phyloP scores from a whole-genome alignment of 2,888 invertebrate genomes.

The Epinotia ramella region DNA sequence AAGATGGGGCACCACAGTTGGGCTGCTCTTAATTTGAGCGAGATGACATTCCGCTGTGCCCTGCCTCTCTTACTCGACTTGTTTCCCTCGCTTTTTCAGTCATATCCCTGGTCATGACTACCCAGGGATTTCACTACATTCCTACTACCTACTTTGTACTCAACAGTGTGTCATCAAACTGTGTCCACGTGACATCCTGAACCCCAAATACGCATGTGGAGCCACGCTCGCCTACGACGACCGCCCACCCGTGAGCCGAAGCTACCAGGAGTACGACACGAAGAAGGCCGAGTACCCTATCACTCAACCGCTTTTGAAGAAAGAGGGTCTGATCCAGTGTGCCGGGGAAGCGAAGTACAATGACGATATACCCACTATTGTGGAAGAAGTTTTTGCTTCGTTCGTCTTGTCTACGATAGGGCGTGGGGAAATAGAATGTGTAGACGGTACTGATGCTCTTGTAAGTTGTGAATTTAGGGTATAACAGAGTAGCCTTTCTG shows the following conservation, averaged over 20 bases:
- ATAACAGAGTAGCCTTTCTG: no score
- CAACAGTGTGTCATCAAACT: slow-evolving; percentile 71
- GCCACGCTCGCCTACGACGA: slow-evolving; percentile 58
- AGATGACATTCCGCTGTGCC: no score
- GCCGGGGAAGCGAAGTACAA: slow-evolving; percentile 87
- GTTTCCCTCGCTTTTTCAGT: no score
- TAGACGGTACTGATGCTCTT: slow-evolving; percentile 84
- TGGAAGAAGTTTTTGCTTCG: slow-evolving; percentile 86
- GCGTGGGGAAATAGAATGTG: slow-evolving; percentile 71
- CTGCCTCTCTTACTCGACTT: no score
- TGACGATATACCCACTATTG: slow-evolving; percentile 84
- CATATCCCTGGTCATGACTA: no score
- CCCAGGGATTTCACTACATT: no score
- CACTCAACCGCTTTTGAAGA: slow-evolving; percentile 61
- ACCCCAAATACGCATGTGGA: slow-evolving; percentile 77
- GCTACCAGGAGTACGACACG: slow-evolving; percentile 64
- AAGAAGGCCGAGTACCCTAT: slow-evolving; percentile 59
- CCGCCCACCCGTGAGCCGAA: slow-evolving; percentile 59
- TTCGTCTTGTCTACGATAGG: slow-evolving; percentile 79
- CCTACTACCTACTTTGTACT: neutral
- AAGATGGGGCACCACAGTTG: no score
- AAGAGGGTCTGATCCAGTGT: slow-evolving; percentile 80
- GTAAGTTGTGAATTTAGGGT: slow-evolving; percentile 50
- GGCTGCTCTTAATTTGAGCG: no score
- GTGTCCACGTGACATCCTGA: slow-evolving; percentile 74